phyloP scores from a whole-genome alignment of 1,140 invertebrate genomes.

The Lepidurus apus region DNA sequence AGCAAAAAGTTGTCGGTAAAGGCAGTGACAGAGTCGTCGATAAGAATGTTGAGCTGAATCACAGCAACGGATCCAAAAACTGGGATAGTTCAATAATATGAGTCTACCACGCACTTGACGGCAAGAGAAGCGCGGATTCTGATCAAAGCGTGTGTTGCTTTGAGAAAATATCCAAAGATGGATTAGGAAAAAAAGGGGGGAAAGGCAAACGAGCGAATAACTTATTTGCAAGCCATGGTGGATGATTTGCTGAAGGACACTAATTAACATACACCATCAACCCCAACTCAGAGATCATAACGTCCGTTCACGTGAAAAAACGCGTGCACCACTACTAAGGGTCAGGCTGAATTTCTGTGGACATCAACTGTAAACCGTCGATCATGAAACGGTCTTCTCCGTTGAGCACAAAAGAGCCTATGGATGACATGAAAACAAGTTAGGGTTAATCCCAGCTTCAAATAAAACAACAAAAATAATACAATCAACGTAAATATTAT shows the following conservation, averaged over 20 bases:
- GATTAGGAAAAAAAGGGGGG: neutral
- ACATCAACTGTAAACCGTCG: neutral
- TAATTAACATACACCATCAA: conserved; percentile 22
- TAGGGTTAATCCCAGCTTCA: too few species aligned
- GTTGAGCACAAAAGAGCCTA: too few species aligned
- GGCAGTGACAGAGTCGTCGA: neutral
- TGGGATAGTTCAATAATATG: neutral
- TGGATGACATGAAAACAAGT: too few species aligned
- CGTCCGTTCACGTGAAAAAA: neutral
- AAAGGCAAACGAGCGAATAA: neutral
- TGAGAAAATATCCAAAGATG: neutral
- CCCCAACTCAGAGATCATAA: neutral
- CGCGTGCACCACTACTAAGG: neutral
- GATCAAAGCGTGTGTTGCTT: neutral
- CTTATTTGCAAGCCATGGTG: neutral
- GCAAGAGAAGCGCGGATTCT: neutral
- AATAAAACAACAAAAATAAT: too few species aligned
- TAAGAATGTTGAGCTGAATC: neutral
- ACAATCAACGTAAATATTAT: too few species aligned
- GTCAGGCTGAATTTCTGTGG: neutral
- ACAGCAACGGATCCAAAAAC: neutral
- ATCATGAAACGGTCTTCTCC: too few species aligned
- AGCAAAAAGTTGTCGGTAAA: neutral
- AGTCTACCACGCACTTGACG: neutral
- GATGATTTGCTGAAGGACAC: neutral